A percentile compares a stretch with the other conserved stretches of the same genome.
Conservation (phyloP, 35 echinoderm and acorn worm species). For the Strongylocentrotus purpuratus region DNA sequence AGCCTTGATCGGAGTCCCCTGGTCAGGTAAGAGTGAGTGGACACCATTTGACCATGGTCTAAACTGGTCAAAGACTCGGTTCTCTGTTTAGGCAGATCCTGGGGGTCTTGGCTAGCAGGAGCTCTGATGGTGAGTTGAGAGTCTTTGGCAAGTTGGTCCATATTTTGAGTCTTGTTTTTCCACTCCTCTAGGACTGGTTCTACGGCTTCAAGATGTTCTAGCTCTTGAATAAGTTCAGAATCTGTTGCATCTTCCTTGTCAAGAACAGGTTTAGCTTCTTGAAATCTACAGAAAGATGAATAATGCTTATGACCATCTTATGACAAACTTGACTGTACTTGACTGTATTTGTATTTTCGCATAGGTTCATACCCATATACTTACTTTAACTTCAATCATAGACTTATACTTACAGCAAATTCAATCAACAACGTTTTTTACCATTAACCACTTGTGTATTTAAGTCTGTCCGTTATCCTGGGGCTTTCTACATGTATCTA, state of each 20-base stretch:
- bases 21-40: conserved; percentile 37
- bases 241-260: conserved; percentile 40
- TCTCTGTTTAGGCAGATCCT: conserved; percentile 11
- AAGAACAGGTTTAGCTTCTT: conserved; percentile 18
- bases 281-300: not conserved
- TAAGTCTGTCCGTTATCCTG: too few species aligned
- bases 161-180: conserved; percentile 30
- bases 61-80: not conserved
- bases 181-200: conserved; percentile 36
- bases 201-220: conserved; percentile 25
- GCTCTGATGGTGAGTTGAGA: conserved; percentile 44
- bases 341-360: not conserved
- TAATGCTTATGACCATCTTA: not conserved
- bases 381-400: too few species aligned
- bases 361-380: not conserved
- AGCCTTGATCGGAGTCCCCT: not conserved
- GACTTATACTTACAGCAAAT: too few species aligned
- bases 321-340: not conserved
- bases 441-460: too few species aligned
- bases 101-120: not conserved
- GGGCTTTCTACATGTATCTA: too few species aligned
- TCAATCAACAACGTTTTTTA: too few species aligned
- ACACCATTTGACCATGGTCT: conserved; percentile 24
- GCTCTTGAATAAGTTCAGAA: conserved; percentile 25
- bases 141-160: conserved; percentile 52